phyloP scores from a whole-genome alignment of 2,888 invertebrate species.

The Odontocolon sp. region DNA sequence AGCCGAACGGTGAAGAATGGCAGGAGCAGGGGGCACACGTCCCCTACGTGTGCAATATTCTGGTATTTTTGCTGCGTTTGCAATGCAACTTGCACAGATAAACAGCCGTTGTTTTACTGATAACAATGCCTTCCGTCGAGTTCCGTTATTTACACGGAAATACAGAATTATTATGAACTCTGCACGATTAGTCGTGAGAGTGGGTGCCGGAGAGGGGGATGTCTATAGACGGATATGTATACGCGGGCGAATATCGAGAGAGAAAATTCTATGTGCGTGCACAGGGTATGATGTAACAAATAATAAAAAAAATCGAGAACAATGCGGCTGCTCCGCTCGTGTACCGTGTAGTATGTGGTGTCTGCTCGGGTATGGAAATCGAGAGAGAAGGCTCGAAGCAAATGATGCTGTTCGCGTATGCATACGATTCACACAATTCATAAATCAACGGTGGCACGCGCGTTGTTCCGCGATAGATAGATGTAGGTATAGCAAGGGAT shows the following conservation, averaged over 20 bases:
- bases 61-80: background rate
- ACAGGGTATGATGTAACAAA: conserved; percentile 55
- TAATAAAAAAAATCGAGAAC: conserved; percentile 57
- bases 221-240: conserved; percentile 18
- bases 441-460: conserved; percentile 64
- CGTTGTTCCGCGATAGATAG: conserved; percentile 60
- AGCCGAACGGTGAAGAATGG: too few species aligned
- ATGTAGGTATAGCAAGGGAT: conserved; percentile 41
- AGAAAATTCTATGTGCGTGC: conserved; percentile 51
- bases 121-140: conserved; percentile 14
- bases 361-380: conserved; percentile 60
- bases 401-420: conserved; percentile 63
- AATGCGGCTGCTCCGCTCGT: conserved; percentile 45
- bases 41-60: too few species aligned
- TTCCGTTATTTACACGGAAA: conserved; percentile 59
- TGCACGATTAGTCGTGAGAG: conserved; percentile 43
- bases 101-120: background rate
- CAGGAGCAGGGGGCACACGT: too few species aligned
- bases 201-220: background rate
- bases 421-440: conserved; percentile 62
- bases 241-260: conserved; percentile 28
- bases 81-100: background rate
- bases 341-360: conserved; percentile 42
- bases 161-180: conserved; percentile 62
- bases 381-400: conserved; percentile 54